A percentile compares a stretch with the other conserved stretches of the same genome.
Conservation (phyloP, 37 sponge, comb jelly and placozoan genomes). For the Mnemiopsis leidyi region DNA sequence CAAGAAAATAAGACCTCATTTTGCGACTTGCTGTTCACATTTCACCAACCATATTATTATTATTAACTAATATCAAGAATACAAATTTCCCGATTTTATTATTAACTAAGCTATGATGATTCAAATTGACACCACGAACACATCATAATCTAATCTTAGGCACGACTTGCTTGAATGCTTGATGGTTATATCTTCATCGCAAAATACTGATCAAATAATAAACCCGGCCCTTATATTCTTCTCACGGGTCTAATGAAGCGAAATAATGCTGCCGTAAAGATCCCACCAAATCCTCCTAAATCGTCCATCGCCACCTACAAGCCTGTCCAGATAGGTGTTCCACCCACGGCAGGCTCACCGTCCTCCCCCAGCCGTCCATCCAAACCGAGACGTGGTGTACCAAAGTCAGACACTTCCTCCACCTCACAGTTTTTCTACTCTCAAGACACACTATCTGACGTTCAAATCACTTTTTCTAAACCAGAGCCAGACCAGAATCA, state of each 20-base stretch:
- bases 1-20: too few species aligned
- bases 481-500: neutral
- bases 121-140: too few species aligned
- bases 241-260: conserved; percentile 23
- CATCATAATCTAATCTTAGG: too few species aligned
- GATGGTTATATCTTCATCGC: too few species aligned
- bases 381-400: neutral
- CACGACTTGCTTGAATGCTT: too few species aligned
- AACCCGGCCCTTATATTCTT: too few species aligned
- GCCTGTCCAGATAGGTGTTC: neutral
- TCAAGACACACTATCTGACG: neutral
- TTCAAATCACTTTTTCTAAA: neutral
- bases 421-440: neutral
- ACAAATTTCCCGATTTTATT: too few species aligned
- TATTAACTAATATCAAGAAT: too few species aligned
- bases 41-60: too few species aligned
- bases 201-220: too few species aligned
- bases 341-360: neutral
- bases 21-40: too few species aligned
- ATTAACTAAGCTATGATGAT: too few species aligned
- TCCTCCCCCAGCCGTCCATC: neutral
- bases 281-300: neutral
- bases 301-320: neutral
- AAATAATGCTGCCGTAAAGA: neutral
- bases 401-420: neutral